Conservation (phyloP, 1,140 invertebrate genomes). For the Dufourea novaeangliae region DNA sequence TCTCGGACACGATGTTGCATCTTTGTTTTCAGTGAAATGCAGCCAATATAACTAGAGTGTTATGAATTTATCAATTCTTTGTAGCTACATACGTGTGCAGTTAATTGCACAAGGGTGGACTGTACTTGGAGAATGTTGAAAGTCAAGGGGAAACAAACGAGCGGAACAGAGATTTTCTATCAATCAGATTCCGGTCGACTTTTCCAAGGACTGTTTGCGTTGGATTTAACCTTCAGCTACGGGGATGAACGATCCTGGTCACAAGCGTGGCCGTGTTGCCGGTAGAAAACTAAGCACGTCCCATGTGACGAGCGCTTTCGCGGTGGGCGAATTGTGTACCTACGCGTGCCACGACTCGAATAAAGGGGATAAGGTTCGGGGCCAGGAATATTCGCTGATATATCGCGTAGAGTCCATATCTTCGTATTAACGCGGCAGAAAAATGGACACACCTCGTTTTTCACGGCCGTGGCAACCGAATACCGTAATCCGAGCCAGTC, state of each 20-base stretch:
- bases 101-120: too few species aligned
- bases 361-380: slow-evolving; percentile 65
- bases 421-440: slow-evolving; percentile 44
- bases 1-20: too few species aligned
- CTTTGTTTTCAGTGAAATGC: too few species aligned
- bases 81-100: too few species aligned
- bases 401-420: slow-evolving; percentile 39
- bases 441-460: slow-evolving; percentile 41
- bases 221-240: slow-evolving; percentile 49
- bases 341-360: slow-evolving; percentile 65
- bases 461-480: slow-evolving; percentile 3
- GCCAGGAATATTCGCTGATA: slow-evolving; percentile 55
- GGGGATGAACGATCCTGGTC: slow-evolving; percentile 39
- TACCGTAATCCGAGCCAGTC: neutral
- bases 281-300: slow-evolving; percentile 57
- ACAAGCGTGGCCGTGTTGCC: slow-evolving; percentile 31
- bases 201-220: slow-evolving; percentile 44
- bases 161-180: slow-evolving; percentile 23
- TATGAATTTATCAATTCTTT: too few species aligned
- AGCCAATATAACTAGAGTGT: too few species aligned
- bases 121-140: too few species aligned
- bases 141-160: neutral
- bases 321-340: slow-evolving; percentile 37
- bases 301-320: slow-evolving; percentile 53
- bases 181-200: slow-evolving; percentile 41